Percentiles rank a stretch among this genome's conserved stretches.
Conservation (phyloP, 2,113 vertebrate species). For the Monopterus albus region DNA sequence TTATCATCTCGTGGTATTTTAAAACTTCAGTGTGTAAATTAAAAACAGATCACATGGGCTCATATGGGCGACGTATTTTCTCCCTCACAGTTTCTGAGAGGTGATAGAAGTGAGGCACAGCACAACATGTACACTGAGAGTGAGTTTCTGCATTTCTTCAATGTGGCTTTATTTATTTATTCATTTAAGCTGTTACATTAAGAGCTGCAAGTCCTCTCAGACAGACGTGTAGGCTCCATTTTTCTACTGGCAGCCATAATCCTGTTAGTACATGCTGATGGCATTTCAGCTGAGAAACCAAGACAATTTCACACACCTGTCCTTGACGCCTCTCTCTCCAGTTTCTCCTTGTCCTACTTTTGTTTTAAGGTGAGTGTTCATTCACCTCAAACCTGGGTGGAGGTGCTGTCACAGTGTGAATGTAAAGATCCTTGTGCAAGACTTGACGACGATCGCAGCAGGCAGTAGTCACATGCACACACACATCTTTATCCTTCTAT, state of each 20-base stretch:
- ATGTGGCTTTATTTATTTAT: conserved; percentile 35
- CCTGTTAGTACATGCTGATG: conserved; percentile 53
- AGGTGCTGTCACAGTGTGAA: conserved; percentile 36
- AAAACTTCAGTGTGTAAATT: conserved; percentile 15
- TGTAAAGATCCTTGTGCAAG: conserved; percentile 32
- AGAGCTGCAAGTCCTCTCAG: conserved; percentile 3
- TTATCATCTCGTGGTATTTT: background rate
- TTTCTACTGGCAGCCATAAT: conserved; percentile 25
- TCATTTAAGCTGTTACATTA: conserved; percentile 2
- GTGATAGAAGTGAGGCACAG: background rate
- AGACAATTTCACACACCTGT: conserved; percentile 26
- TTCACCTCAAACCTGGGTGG: conserved; percentile 13
- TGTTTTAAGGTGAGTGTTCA: conserved; percentile 1
- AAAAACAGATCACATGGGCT: conserved; percentile 6
- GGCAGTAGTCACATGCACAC: conserved; percentile 32
- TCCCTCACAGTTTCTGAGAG: background rate
- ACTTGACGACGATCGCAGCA: conserved; percentile 18
- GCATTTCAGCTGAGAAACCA: conserved; percentile 20
- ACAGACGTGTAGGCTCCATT: background rate
- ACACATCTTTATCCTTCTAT: background rate
- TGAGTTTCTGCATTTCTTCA: no score
- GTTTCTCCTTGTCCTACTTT: conserved; percentile 21
- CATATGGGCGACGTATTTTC: background rate
- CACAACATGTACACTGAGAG: no score
- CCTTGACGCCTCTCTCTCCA: conserved; percentile 14